These are phyloP conservation scores for Cirrhinus mrigala DNA, from an alignment of 2,797 vertebrate species.

Conservation along the genomic window DNA sequence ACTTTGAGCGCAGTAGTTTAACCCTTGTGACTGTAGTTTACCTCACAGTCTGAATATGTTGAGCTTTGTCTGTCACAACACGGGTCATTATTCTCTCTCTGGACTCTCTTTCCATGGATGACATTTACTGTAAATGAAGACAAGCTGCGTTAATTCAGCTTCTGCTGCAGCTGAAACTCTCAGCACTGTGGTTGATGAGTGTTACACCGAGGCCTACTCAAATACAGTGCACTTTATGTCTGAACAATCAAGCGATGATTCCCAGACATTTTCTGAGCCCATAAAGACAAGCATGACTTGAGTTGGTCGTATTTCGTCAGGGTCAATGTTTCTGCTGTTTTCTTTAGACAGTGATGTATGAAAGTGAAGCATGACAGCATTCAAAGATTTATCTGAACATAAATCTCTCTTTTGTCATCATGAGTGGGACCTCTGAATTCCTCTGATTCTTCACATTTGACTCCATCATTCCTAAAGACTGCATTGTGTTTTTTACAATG, in stretches of 20 bases:
- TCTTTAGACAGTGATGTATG: not conserved
- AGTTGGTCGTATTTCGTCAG: not conserved
- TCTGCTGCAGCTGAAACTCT: not conserved
- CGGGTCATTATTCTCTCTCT: conserved; percentile 32
- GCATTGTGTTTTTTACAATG: conserved; percentile 74
- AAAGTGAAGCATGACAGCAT: no score
- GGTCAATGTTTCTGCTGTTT: not conserved
- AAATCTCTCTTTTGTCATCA: conserved; percentile 29
- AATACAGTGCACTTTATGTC: conserved; percentile 15
- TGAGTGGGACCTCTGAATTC: conserved; percentile 54
- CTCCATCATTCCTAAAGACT: conserved; percentile 70
- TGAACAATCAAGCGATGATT: not conserved
- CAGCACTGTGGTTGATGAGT: conserved; percentile 12
- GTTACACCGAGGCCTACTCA: not conserved
- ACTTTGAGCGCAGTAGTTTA: not conserved
- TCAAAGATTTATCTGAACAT: conserved; percentile 11
- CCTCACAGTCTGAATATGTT: conserved; percentile 19
- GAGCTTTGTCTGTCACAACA: conserved; percentile 26
- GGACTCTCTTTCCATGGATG: conserved; percentile 7
- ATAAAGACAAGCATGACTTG: not conserved
- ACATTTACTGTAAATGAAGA: conserved; percentile 46
- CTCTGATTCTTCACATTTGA: conserved; percentile 52
- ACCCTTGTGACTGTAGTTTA: conserved; percentile 27
- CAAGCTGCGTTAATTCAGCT: conserved; percentile 15
- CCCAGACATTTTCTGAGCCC: conserved; percentile 9